Percentiles rank a stretch among this genome's conserved stretches.
Conservation (phyloP, 2,797 vertebrate genomes). For the Anguilla marmorata region DNA sequence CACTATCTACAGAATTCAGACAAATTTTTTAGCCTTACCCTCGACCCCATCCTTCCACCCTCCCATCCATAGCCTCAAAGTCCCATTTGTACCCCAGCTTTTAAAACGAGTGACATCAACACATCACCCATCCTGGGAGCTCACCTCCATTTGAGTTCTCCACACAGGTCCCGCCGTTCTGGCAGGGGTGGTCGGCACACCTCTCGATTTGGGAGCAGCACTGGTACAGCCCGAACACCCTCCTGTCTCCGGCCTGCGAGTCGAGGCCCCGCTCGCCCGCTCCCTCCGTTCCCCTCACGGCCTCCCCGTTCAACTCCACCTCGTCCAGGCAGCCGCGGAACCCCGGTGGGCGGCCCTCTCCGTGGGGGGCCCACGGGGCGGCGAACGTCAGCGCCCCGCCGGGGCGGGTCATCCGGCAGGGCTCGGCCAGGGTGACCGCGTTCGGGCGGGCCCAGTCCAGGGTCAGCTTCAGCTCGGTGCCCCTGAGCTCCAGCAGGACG, state of each 20-base stretch:
- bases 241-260: slow-evolving; percentile 58
- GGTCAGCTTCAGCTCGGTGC: slow-evolving; percentile 66
- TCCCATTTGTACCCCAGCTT: background rate
- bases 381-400: slow-evolving; percentile 77
- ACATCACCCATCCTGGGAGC: slow-evolving; percentile 29
- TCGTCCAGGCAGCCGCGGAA: slow-evolving; percentile 85
- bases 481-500: slow-evolving; percentile 79
- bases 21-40: background rate
- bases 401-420: slow-evolving; percentile 65
- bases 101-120: background rate
- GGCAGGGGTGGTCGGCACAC: slow-evolving; percentile 78
- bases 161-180: slow-evolving; percentile 79
- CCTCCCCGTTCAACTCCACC: slow-evolving; percentile 75
- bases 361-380: slow-evolving; percentile 38
- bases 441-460: slow-evolving; percentile 67
- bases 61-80: background rate
- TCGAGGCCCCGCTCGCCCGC: slow-evolving; percentile 34
- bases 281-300: slow-evolving; percentile 58
- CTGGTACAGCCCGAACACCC: slow-evolving; percentile 74
- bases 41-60: background rate
- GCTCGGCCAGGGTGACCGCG: slow-evolving; percentile 61
- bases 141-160: slow-evolving; percentile 76
- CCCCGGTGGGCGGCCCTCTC: slow-evolving; percentile 41
- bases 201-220: slow-evolving; percentile 72
- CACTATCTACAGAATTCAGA: background rate